Base-by-base conservation (phyloP, 2,797 vertebrate species). In the Morus bassanus region DNA sequence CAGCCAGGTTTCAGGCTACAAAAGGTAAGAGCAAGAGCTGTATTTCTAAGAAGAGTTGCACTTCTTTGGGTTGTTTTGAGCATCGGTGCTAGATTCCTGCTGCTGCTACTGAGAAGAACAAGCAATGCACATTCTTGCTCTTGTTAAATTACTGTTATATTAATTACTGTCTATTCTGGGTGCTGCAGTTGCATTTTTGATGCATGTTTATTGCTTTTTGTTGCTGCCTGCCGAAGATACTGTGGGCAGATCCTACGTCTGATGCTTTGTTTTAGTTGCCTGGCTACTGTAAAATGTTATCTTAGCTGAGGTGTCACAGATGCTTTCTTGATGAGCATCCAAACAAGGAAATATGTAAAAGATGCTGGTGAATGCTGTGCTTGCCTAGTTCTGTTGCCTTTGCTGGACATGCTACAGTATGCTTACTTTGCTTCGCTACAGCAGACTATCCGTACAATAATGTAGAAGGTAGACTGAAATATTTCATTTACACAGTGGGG, bases 281-380 rank as follows among this genome's bases (percentile, higher is more conserved):
- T 96, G 93, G 96, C 97, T 95, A 95, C 95, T 96, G 93, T 93
- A 93, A 97, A 91, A 85, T 78, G 70, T 96, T 96, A 78, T 93
- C 85, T 93, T 93, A 90, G 91, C 89, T 95, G 88, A 94, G 91
- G 81, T 96, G 90, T 88, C 88, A 93, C 92, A 96, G 60, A 86
- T 78, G 95, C 95, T 94, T 97, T 96, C 85, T 94, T 86, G 94
- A 91, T 77, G 81, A 93, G 30, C 68, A 88, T 95, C 94, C 85
- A 91, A 92, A 79, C 69, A 95, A 95, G 91, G 72, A 93, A 78
- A 91, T 85, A 68, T 60, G 79, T 69, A 82, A 93, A 78, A 91
- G 65, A 57, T 93, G 89, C 73, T 67, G 54, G 85, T 53, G 81
- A 89, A 93, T 89, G 87, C 89, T 86, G 14, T 75, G 54, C 92